Conservation (phyloP, 2,888 invertebrate genomes). For the Macaria notata region DNA sequence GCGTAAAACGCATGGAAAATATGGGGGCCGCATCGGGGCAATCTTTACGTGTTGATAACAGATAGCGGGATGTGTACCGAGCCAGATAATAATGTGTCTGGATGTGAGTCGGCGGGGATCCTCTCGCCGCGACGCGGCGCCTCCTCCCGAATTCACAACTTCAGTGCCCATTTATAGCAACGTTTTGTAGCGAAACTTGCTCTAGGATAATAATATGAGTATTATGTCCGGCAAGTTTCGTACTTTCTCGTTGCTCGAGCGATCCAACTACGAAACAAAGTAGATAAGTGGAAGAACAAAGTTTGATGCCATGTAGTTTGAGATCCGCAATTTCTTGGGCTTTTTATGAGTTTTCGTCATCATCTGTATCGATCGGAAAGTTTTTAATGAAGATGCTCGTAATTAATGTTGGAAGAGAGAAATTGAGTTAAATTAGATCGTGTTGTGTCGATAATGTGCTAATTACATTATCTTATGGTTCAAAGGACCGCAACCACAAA, state of each 20-base stretch:
- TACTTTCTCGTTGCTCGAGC: constrained; percentile 14
- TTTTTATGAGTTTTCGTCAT: constrained; percentile 8
- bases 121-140: constrained; percentile 28
- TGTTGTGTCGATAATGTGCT: too few relatives aligned
- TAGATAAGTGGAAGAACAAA: constrained; percentile 13
- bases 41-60: constrained; percentile 42
- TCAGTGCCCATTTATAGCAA: constrained; percentile 22
- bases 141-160: constrained; percentile 41
- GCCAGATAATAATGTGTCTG: constrained; percentile 57
- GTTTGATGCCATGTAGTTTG: constrained; percentile 12
- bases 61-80: constrained; percentile 46
- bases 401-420: too few relatives aligned
- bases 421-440: too few relatives aligned
- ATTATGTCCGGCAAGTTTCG: constrained; percentile 16
- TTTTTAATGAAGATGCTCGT: constrained; percentile 1
- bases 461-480: too few relatives aligned
- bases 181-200: constrained; percentile 18
- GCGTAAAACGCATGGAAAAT: constrained; percentile 40
- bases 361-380: neutral
- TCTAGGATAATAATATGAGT: constrained; percentile 15
- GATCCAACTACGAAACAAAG: constrained; percentile 14
- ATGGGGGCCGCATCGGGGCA: constrained; percentile 28
- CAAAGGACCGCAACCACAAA: too few relatives aligned
- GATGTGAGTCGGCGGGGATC: constrained; percentile 32
- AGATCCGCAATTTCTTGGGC: constrained; percentile 11